Evolutionary conservation across 2,888 invertebrate genomes (phyloP), one percentile per base, ranked within the genome.

Genomic region (Napeogenes sylphis): DNA sequence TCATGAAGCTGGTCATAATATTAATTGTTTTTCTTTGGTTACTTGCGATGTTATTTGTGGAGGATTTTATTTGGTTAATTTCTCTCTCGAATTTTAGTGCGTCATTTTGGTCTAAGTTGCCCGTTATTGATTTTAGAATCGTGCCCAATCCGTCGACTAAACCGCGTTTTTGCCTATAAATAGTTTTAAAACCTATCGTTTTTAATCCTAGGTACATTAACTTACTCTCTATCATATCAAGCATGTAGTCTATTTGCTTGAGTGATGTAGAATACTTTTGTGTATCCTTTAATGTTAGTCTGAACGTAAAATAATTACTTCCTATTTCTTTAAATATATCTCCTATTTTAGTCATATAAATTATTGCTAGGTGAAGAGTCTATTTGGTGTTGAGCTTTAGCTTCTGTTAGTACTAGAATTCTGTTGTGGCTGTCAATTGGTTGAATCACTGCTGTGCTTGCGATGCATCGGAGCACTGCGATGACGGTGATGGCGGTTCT

Each of bases 361-460:
- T 8, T 61, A 61, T 47, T 4, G 35, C 35, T 35, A 69, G 10
- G 46, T 71, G 58, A 12, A 8, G 63, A 64, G 35, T 70, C 64
- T 45, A 67, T 46, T 61, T 70, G 65, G 14, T 66, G 30, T 45
- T 56, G 61, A 1, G 51, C 66, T 45, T 38, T 71, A 0, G 70
- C 70, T 68, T 74, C 71, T 13, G 64, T 71, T 6, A 73, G 0
- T 2, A 74, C 65, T 2, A 75, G 2, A 0, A 72, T 58, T 0
- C 73, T 70, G 59, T 75, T 73, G 14, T 69, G 68, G 35, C 66
- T 73, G 14, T 73, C 70, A 46, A 73, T 65, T 46, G 73, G 71
- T 59, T 73, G 62, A 55, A 71, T 73, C 72, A 8, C 66, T 74
- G 12, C 74, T 0, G 69, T 70, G 0, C 71, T 72, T 69, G 65